phyloP scores from a whole-genome alignment of 2,888 invertebrate species.

The Caenorhabditis japonica region DNA sequence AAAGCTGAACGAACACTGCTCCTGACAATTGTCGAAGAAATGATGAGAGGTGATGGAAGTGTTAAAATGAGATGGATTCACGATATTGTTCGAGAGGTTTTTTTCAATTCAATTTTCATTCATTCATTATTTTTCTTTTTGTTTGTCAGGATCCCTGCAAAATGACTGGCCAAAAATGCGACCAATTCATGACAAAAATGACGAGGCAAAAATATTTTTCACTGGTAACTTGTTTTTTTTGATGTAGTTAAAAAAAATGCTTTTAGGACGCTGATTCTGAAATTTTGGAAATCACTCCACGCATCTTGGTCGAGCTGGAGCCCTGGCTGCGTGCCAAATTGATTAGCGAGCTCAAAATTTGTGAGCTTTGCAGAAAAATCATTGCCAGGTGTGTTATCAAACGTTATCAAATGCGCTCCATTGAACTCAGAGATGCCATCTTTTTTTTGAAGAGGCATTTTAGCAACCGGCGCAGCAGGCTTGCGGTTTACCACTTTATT shows the following conservation, averaged over 20 bases:
- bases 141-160: conserved; percentile 13
- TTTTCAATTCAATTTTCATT: no score
- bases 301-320: conserved; percentile 40
- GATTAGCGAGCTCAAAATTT: conserved; percentile 5
- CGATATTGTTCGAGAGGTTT: neutral
- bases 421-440: no score
- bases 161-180: conserved; percentile 1
- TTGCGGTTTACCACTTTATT: no score
- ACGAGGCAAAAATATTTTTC: conserved; percentile 18
- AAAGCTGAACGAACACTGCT: conserved; percentile 28
- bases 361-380: conserved; percentile 27
- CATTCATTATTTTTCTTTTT: no score
- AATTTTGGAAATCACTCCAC: conserved; percentile 22
- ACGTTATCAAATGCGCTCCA: no score
- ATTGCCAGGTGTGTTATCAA: conserved; percentile 9
- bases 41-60: conserved; percentile 26
- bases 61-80: conserved; percentile 3
- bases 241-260: neutral
- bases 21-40: conserved; percentile 24
- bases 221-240: conserved; percentile 5
- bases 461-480: no score
- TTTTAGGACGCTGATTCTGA: neutral
- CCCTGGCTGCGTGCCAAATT: conserved; percentile 33
- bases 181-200: conserved; percentile 26
- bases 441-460: no score